Percentiles rank a stretch among this genome's conserved stretches.
Evolutionary conservation across 53 echinoderm and acorn worm species (phyloP).

Genomic region (Holothuria leucospilota): DNA sequence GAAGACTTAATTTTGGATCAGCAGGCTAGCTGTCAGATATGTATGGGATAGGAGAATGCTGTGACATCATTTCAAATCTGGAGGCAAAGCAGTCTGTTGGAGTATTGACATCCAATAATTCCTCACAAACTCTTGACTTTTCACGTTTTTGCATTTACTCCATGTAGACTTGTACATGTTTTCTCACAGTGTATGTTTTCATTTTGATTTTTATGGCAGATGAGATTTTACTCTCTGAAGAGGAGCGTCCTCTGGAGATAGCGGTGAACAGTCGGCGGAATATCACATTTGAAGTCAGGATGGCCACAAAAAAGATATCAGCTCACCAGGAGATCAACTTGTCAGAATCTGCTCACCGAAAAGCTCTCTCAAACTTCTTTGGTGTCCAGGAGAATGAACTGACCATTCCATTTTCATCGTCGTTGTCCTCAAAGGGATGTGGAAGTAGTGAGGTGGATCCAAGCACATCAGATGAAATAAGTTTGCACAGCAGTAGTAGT

Average conservation of each 20-base stretch:
- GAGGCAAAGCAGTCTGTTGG: no score
- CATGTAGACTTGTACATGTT: no score
- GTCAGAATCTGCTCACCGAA: constrained; percentile 50
- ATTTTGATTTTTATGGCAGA: constrained; percentile 67
- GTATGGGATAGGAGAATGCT: no score
- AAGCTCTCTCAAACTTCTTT: constrained; percentile 86
- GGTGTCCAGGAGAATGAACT: constrained; percentile 85
- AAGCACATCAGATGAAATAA: constrained; percentile 63
- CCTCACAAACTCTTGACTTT: no score
- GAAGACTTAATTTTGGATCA: no score
- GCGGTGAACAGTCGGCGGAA: constrained; percentile 77
- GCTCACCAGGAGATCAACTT: no score
- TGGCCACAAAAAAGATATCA: constrained; percentile 10
- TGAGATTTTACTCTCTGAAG: constrained; percentile 86
- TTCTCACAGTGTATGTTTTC: no score
- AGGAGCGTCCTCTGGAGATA: constrained; percentile 87
- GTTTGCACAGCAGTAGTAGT: constrained; percentile 81
- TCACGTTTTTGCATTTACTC: no score
- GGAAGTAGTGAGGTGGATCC: constrained; percentile 39
- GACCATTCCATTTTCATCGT: constrained; percentile 66
- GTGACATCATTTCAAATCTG: no score
- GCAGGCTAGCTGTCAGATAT: no score
- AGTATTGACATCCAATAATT: no score
- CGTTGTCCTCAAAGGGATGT: constrained; percentile 40
- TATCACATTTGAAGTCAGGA: constrained; percentile 22